Conservation (phyloP, 2,888 invertebrate genomes). For the Aphidius colemani region DNA sequence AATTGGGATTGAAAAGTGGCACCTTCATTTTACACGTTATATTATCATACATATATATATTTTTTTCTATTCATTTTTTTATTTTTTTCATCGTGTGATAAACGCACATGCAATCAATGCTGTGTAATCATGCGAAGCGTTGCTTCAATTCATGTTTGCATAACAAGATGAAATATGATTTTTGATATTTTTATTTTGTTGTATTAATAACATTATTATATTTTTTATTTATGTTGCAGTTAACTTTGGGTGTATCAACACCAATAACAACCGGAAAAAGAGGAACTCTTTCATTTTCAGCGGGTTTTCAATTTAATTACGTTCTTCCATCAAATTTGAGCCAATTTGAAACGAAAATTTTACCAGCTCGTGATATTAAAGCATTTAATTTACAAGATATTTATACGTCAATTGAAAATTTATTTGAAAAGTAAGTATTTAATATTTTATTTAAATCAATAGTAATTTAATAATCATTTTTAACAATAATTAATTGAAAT, state of each 20-base stretch:
- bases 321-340: constrained; percentile 52
- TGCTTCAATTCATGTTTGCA: not conserved
- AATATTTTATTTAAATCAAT: not conserved
- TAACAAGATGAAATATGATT: not conserved
- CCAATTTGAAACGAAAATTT: constrained; percentile 45
- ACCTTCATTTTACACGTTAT: constrained; percentile 4
- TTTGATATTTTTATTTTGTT: too few species aligned
- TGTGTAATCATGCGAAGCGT: too few species aligned
- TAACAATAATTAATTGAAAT: not conserved
- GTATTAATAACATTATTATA: not conserved
- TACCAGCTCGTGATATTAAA: constrained; percentile 45
- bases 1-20: constrained; percentile 7
- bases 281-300: constrained; percentile 47
- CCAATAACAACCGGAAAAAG: constrained; percentile 49
- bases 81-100: too few species aligned
- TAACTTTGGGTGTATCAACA: constrained; percentile 49
- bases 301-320: constrained; percentile 56
- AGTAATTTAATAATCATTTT: not conserved
- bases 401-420: constrained; percentile 49
- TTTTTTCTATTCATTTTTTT: not conserved
- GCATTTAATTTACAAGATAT: constrained; percentile 48
- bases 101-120: too few species aligned
- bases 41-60: not conserved
- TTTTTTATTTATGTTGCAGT: constrained; percentile 36
- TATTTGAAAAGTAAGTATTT: constrained; percentile 49